Base-by-base conservation (phyloP, 2,797 vertebrate genomes). In the Mionectes olivaceus region DNA sequence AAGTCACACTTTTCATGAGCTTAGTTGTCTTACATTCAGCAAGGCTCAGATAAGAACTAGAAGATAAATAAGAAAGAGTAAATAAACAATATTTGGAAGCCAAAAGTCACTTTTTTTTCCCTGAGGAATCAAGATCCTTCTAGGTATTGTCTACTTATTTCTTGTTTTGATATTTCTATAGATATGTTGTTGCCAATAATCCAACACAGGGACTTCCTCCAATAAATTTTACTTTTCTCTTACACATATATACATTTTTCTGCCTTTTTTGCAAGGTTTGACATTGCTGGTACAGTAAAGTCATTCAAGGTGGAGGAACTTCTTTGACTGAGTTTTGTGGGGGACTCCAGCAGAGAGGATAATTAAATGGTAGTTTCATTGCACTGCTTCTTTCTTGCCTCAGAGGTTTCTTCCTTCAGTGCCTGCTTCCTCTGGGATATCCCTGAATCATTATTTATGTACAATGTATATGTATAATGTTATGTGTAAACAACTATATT, bases 61-160 rank as follows among this genome's bases (percentile, higher is more conserved):
- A 94, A 87, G 13, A 50, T 9, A 5, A 3, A 69, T 21, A 65
- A 7, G 7, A 32, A 78, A 24, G 13, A 63, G 1, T 41, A 19
- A 87, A 92, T 41, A 91, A 96, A 92, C 35, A 80, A 63, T 56
- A 77, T 41, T 80, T 90, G 87, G 81, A 57, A 94, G 18, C 2
- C 10, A 79, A 86, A 55, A 22, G 7, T 50, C 25, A 44, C 16
- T 22, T 82, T 82, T 49, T 49, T 49, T 15, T 2, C 9, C 32
- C 43, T 6, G 6, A 83, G n/a, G 52, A 92, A 89, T 80, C 25
- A 70, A 73, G 30, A 60, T 37, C 15, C 37, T 70, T 77, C 46
- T 53, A 83, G 27, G 83, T 87, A 68, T 30, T 46, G 4, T 9
- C 25, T 49, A 10, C 82, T 81, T 83, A 32, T 71, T 86, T 80